phyloP scores from a whole-genome alignment of 2,797 vertebrate species.

The Yasuhikotakia modesta region DNA sequence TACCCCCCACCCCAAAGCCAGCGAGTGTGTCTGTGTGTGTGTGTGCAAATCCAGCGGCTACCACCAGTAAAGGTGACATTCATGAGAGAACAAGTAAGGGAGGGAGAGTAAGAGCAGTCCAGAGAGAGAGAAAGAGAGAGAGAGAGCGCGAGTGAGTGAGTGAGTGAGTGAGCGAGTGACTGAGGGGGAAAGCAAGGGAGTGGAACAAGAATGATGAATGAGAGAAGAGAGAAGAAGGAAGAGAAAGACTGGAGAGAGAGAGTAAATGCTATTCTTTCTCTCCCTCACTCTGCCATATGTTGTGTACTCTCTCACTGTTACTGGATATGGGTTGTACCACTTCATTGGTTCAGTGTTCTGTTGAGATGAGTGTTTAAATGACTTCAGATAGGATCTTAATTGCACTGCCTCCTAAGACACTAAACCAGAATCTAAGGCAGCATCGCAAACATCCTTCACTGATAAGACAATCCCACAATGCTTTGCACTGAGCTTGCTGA shows the following conservation, averaged over 20 bases:
- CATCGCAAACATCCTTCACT: neutral
- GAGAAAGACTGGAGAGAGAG: conserved; percentile 44
- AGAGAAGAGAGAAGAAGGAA: conserved; percentile 48
- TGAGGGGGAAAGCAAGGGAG: conserved; percentile 14
- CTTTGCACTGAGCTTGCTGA: neutral
- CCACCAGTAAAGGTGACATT: conserved; percentile 85
- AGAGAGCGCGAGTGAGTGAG: conserved; percentile 31
- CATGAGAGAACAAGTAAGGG: conserved; percentile 72
- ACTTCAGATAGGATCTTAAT: neutral
- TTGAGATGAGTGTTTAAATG: neutral
- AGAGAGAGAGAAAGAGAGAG: conserved; percentile 12
- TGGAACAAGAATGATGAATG: conserved; percentile 45
- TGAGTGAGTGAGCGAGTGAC: conserved; percentile 31
- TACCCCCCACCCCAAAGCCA: conserved; percentile 72
- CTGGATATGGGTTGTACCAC: conserved; percentile 49
- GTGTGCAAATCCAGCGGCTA: conserved; percentile 74
- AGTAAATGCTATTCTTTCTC: conserved; percentile 47
- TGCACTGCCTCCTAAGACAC: neutral
- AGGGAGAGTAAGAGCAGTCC: conserved; percentile 43
- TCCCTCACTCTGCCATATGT: conserved; percentile 43
- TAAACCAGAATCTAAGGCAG: neutral
- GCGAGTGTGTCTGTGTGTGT: conserved; percentile 67
- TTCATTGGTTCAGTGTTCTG: conserved; percentile 48
- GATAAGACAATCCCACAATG: neutral
- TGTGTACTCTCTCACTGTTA: conserved; percentile 37